Percentiles rank a stretch among this genome's conserved stretches.
phyloP scores from a whole-genome alignment of 2,888 invertebrate genomes.

The Linyphia triangularis region DNA sequence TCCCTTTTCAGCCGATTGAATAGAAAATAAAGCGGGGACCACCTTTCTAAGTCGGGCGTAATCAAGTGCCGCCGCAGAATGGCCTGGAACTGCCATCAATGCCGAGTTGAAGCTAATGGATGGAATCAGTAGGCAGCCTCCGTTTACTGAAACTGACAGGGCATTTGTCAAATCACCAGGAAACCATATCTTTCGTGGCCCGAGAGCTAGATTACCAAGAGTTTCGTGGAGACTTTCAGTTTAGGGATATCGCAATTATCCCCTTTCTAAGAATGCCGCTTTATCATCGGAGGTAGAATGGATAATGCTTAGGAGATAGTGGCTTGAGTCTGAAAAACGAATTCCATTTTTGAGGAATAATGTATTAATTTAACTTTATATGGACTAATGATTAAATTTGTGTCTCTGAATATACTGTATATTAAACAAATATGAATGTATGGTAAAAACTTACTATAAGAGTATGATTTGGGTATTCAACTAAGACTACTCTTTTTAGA shows the following conservation, averaged over 20 bases:
- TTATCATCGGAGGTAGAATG: constrained; percentile 31
- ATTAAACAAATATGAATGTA: no score
- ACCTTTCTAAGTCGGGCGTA: constrained; percentile 32
- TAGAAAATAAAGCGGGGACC: constrained; percentile 48
- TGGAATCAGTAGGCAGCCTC: constrained; percentile 59
- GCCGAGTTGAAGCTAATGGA: constrained; percentile 65
- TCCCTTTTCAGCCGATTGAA: constrained; percentile 48
- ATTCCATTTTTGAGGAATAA: no score
- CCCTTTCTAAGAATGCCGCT: constrained; percentile 64
- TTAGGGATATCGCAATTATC: constrained; percentile 69
- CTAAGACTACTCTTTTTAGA: no score
- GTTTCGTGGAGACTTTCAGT: constrained; percentile 64
- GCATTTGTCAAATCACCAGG: constrained; percentile 66
- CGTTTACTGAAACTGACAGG: constrained; percentile 72
- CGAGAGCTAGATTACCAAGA: constrained; percentile 56
- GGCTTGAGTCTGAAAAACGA: constrained; percentile 48
- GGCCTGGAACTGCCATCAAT: constrained; percentile 72
- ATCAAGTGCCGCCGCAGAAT: constrained; percentile 58
- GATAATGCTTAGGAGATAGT: not conserved
- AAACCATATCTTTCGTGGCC: constrained; percentile 48
- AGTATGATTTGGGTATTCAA: no score
- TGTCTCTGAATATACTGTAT: no score
- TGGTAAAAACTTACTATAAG: no score
- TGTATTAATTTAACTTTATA: no score
- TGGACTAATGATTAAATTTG: no score